phyloP scores from a whole-genome alignment of 2,797 vertebrate genomes.

The Parotocinclus haroldoi region DNA sequence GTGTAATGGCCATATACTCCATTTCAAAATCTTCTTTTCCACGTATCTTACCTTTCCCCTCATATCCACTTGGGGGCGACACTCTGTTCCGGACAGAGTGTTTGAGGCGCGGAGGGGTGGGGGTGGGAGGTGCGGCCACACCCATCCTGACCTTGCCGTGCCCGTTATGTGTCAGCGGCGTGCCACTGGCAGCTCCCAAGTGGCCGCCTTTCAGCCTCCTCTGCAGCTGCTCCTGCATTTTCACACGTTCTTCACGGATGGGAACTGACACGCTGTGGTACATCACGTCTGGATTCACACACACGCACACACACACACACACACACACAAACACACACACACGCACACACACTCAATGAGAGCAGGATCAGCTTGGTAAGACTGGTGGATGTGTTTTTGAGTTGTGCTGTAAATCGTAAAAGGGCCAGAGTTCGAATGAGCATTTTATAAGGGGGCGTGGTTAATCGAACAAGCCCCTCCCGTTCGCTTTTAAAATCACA shows the following conservation, averaged over 20 bases:
- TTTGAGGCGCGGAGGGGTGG: conserved; percentile 63
- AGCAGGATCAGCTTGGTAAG: no score
- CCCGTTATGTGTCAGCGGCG: conserved; percentile 54
- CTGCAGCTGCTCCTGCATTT: conserved; percentile 73
- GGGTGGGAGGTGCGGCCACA: conserved; percentile 47
- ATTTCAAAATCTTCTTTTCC: no score
- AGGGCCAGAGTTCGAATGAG: no score
- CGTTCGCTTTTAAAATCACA: no score
- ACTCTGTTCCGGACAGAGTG: conserved; percentile 62
- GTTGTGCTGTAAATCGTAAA: no score
- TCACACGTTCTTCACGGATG: conserved; percentile 68
- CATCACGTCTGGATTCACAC: conserved; percentile 25
- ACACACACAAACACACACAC: conserved; percentile 4
- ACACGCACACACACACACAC: conserved; percentile 2
- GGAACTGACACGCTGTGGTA: conserved; percentile 47
- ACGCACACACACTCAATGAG: no score
- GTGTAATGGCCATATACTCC: no score
- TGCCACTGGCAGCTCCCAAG: conserved; percentile 54
- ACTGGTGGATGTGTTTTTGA: no score
- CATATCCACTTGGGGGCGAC: conserved; percentile 56
- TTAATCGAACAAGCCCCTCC: no score
- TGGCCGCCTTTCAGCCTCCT: conserved; percentile 71
- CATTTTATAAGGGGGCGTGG: no score
- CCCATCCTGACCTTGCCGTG: conserved; percentile 62
- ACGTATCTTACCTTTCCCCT: conserved; percentile 44